Evolutionary conservation across 2,797 vertebrate species (phyloP), one percentile per base, ranked within the genome.

Genomic region (Crypturellus tataupa): DNA sequence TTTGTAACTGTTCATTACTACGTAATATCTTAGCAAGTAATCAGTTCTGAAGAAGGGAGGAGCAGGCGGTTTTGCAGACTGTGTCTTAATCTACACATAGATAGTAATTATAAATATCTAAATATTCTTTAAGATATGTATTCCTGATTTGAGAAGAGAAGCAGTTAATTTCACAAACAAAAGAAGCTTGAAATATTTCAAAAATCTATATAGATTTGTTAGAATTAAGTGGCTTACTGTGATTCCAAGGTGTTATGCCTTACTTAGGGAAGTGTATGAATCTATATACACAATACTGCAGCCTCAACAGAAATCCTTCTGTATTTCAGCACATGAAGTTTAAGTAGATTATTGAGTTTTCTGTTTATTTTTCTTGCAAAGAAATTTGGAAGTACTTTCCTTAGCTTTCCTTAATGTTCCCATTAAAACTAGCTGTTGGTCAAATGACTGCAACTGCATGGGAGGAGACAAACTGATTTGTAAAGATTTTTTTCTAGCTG

Each of bases 231-330:
- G 4, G 6, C 25, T 9, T 53, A 5, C 20, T 46, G 0, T 69
- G 12, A 8, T 44, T 42, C 25, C 5, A 12, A 35, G 35, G 8
- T 15, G 29, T 5, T 58, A 13, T 59, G 23, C n/a, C 0, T 64
- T 75, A 27, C 16, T 33, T 79, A 23, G 49, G 35, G 78, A 31
- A 7, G 12, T 1, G 2, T 9, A 18, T 21, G 37, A 39, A 67
- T 9, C 17, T 2, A 0, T 11, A 14, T 21, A 8, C 42, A 7
- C 23, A 33, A 0, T 46, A 8, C 12, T 58, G 6, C 7, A 3
- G 14, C 39, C 85, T 35, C 49, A 55, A 0, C 3, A 3, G 23
- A 72, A 78, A 51, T 25, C 15, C 2, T 10, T 33, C 37, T 17
- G 5, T 39, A 58, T 68, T 81, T 37, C 9, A 27, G 47, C 81